phyloP scores from a whole-genome alignment of 2,888 invertebrate species.

The Matsumyia berberina region DNA sequence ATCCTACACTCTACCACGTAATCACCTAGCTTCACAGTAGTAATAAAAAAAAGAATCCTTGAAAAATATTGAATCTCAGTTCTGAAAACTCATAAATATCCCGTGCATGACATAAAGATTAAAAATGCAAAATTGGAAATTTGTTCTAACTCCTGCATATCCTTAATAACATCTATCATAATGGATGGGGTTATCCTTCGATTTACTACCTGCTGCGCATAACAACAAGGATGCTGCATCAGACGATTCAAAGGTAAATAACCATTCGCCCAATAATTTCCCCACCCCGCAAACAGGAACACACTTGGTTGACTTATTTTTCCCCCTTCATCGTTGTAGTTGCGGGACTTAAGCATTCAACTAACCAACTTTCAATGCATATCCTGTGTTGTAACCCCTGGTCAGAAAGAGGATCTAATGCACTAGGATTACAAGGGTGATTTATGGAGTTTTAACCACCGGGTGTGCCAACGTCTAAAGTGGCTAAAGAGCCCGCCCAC shows the following conservation, averaged over 20 bases:
- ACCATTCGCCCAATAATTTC: slow-evolving; percentile 16
- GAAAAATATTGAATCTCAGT: background rate
- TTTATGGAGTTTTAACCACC: slow-evolving; percentile 37
- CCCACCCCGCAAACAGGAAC: background rate
- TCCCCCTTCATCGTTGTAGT: slow-evolving; percentile 5
- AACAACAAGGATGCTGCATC: background rate
- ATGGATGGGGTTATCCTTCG: slow-evolving; percentile 26
- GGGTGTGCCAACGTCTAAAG: background rate
- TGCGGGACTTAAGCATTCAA: slow-evolving; percentile 21
- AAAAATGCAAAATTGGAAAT: background rate
- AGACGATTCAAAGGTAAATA: slow-evolving; percentile 2
- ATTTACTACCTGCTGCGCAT: slow-evolving; percentile 12
- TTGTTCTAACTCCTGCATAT: slow-evolving; percentile 13
- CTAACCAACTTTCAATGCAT: slow-evolving; percentile 9
- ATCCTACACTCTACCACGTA: too few relatives aligned
- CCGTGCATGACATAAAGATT: background rate
- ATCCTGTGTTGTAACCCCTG: background rate
- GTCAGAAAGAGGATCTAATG: slow-evolving; percentile 16
- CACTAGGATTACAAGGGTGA: slow-evolving; percentile 46
- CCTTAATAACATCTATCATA: slow-evolving; percentile 45
- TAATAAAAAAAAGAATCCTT: background rate
- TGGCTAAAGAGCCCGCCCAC: background rate
- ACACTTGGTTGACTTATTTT: background rate
- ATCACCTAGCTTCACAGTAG: too few relatives aligned
- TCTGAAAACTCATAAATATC: background rate